phyloP scores from a whole-genome alignment of 2,113 vertebrate species.

The Serilophus lunatus region DNA sequence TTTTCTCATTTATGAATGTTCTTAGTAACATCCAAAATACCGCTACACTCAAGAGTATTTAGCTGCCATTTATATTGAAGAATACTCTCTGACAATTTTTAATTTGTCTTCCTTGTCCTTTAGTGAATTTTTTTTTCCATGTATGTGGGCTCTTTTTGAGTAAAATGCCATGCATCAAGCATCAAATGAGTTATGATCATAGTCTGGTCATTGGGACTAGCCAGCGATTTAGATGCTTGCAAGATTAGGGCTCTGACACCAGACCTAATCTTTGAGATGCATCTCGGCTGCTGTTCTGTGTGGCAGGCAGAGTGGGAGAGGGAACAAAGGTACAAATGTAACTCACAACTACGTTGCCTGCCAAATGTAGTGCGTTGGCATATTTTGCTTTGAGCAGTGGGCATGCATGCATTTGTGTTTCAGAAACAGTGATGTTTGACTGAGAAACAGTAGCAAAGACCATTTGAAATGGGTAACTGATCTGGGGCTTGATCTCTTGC shows the following conservation, averaged over 20 bases:
- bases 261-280: not conserved
- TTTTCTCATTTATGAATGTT: conserved; percentile 23
- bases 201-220: not conserved
- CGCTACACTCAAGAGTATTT: not conserved
- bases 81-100: not conserved
- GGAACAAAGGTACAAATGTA: not conserved
- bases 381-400: not conserved
- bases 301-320: not conserved
- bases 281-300: not conserved
- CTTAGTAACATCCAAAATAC: not conserved
- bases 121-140: not conserved
- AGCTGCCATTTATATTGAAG: not conserved
- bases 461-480: not conserved
- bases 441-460: not conserved
- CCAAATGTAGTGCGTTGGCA: not conserved
- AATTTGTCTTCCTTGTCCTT: not conserved
- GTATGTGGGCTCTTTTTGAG: not conserved
- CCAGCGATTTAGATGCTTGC: not conserved
- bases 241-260: not conserved
- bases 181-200: not conserved
- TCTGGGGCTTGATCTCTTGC: not conserved
- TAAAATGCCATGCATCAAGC: not conserved
- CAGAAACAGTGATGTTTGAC: not conserved
- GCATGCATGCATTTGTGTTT: not conserved
- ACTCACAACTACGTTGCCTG: not conserved